These are phyloP conservation scores for Physocephala rufipes DNA, from an alignment of 2,888 invertebrate species.

Conservation along the genomic window DNA sequence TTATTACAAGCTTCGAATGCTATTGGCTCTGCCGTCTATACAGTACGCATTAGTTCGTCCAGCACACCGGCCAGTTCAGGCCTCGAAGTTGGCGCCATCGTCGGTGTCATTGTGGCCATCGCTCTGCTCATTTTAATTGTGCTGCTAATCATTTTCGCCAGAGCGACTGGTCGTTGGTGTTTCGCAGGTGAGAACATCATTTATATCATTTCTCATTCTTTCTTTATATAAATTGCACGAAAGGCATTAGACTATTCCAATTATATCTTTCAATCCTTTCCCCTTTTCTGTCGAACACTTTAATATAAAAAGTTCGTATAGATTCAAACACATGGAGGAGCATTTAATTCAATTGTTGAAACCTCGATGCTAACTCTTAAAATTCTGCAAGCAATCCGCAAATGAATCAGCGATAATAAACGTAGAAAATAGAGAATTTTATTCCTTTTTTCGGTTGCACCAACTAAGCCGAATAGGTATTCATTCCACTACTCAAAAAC, in stretches of 20 bases:
- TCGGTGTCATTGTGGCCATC: slow-evolving; percentile 77
- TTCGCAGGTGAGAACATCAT: slow-evolving; percentile 90
- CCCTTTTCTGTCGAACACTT: background rate
- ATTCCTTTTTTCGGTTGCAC: too few species aligned
- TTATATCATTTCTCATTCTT: too few species aligned
- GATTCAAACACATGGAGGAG: too few species aligned
- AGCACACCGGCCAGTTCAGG: slow-evolving; percentile 74
- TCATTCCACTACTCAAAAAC: too few species aligned
- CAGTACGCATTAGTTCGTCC: slow-evolving; percentile 76
- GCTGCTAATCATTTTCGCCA: slow-evolving; percentile 75
- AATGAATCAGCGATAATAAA: too few species aligned
- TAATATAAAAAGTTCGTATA: background rate
- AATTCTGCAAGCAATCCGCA: too few species aligned
- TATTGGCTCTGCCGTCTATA: slow-evolving; percentile 73
- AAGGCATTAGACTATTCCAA: background rate
- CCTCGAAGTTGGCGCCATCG: slow-evolving; percentile 78
- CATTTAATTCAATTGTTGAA: too few species aligned
- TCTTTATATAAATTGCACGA: background rate
- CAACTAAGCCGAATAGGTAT: too few species aligned
- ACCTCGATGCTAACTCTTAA: too few species aligned
- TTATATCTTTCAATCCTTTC: background rate
- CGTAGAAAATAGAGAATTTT: too few species aligned
- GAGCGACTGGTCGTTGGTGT: slow-evolving; percentile 85
- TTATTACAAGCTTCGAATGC: slow-evolving; percentile 74
- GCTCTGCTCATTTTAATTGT: slow-evolving; percentile 75